These are phyloP conservation scores for Salmo trutta DNA, from an alignment of 2,797 vertebrate species.

Conservation along the genomic window DNA sequence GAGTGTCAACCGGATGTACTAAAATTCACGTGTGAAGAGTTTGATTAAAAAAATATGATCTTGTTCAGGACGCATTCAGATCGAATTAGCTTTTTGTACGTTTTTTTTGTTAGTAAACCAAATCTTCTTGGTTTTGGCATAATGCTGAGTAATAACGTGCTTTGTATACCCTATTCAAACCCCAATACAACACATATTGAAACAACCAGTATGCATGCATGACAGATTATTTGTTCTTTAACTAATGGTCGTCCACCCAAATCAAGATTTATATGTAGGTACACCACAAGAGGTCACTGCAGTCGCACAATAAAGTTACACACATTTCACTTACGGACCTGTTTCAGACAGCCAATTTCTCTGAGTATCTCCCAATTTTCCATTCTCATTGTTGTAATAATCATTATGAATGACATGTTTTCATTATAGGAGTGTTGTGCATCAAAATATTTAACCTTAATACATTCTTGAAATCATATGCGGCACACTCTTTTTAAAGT, in stretches of 20 bases:
- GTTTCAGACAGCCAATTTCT: not conserved
- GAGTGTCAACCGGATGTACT: slow-evolving; percentile 31
- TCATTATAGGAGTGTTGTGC: not conserved
- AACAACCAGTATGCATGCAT: no score
- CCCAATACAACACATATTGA: no score
- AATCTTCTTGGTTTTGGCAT: not conserved
- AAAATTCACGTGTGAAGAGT: not conserved
- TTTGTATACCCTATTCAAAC: no score
- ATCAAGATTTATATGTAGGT: not conserved
- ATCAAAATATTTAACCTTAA: not conserved
- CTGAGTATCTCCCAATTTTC: not conserved
- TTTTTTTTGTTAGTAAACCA: not conserved
- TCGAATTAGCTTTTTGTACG: not conserved
- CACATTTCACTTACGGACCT: not conserved
- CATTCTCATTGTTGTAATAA: not conserved
- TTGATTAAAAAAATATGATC: not conserved
- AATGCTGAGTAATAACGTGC: no score
- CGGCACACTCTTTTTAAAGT: not conserved
- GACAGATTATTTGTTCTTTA: no score
- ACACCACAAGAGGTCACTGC: slow-evolving; percentile 3
- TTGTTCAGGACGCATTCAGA: not conserved
- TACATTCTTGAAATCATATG: not conserved
- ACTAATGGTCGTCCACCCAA: no score
- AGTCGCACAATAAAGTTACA: not conserved
- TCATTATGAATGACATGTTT: not conserved